Conservation (phyloP, 1,140 invertebrate genomes). For the Drosophila arawakana region DNA sequence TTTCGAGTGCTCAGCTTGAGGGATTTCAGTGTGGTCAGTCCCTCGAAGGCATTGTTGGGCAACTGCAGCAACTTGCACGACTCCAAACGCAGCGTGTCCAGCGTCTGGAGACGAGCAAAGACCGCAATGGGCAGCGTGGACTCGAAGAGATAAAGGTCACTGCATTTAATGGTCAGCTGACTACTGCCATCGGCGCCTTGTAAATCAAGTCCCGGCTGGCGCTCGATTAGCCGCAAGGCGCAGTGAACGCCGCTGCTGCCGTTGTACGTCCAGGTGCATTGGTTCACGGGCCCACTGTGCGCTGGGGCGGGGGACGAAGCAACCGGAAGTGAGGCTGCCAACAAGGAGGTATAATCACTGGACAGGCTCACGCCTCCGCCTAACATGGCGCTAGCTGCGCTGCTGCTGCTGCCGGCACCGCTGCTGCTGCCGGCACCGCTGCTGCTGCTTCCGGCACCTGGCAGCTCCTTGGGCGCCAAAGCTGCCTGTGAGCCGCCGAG, state of each 20-base stretch:
- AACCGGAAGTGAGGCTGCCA: slow-evolving; percentile 29
- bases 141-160: slow-evolving; percentile 91
- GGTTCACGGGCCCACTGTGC: slow-evolving; percentile 66
- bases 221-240: slow-evolving; percentile 89
- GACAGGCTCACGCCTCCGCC: slow-evolving; percentile 63
- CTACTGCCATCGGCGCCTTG: slow-evolving; percentile 89
- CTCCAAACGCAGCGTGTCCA: slow-evolving; percentile 90
- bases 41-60: slow-evolving; percentile 91
- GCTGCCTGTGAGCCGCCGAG: slow-evolving; percentile 26
- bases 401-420: slow-evolving; percentile 6
- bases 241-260: slow-evolving; percentile 88
- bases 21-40: slow-evolving; percentile 90
- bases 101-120: slow-evolving; percentile 89
- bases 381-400: slow-evolving; percentile 63
- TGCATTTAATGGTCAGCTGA: slow-evolving; percentile 90
- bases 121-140: slow-evolving; percentile 89
- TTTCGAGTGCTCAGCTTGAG: slow-evolving; percentile 91
- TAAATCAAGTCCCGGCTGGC: slow-evolving; percentile 87
- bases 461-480: slow-evolving; percentile 51
- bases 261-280: slow-evolving; percentile 87
- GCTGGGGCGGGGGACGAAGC: slow-evolving; percentile 34
- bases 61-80: slow-evolving; percentile 92
- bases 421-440: slow-evolving; percentile 14
- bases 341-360: slow-evolving; percentile 62
- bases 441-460: slow-evolving; percentile 12